These are phyloP conservation scores for Rafetus swinhoei DNA, from an alignment of 2,113 vertebrate species.

Conservation along the genomic window DNA sequence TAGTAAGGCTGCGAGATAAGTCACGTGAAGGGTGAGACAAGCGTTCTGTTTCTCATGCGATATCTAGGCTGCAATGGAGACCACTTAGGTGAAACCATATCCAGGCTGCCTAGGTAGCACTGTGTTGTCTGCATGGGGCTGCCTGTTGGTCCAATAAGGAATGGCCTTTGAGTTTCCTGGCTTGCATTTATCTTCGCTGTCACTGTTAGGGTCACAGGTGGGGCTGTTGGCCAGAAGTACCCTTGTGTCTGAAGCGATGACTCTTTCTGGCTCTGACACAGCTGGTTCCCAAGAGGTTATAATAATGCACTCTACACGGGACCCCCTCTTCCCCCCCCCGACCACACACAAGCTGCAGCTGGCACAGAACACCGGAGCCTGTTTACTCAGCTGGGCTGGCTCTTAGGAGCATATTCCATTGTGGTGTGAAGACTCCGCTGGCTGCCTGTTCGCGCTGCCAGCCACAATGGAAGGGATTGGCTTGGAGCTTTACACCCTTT, in stretches of 20 bases:
- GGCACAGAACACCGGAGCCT: neutral
- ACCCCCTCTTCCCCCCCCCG: neutral
- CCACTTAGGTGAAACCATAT: neutral
- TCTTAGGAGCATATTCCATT: neutral
- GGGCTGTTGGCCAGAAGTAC: neutral
- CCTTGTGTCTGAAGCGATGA: neutral
- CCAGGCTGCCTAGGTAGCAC: neutral
- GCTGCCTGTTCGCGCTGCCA: neutral
- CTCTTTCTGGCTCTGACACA: neutral
- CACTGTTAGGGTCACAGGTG: neutral
- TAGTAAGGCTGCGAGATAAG: neutral
- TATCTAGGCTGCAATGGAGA: neutral
- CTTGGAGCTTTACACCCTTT: neutral
- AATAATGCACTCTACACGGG: neutral
- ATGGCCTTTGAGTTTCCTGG: neutral
- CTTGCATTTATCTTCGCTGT: neutral
- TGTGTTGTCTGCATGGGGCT: neutral
- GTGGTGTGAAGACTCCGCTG: neutral
- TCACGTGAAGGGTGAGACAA: neutral
- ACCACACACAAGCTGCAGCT: neutral
- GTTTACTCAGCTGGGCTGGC: neutral
- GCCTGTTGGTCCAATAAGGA: neutral
- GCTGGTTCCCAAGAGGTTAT: neutral
- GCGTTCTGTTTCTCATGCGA: neutral
- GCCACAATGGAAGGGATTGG: neutral